Percentiles rank a stretch among this genome's conserved stretches.
phyloP scores from a whole-genome alignment of 2,797 vertebrate genomes.

The Chrysocyon brachyurus region DNA sequence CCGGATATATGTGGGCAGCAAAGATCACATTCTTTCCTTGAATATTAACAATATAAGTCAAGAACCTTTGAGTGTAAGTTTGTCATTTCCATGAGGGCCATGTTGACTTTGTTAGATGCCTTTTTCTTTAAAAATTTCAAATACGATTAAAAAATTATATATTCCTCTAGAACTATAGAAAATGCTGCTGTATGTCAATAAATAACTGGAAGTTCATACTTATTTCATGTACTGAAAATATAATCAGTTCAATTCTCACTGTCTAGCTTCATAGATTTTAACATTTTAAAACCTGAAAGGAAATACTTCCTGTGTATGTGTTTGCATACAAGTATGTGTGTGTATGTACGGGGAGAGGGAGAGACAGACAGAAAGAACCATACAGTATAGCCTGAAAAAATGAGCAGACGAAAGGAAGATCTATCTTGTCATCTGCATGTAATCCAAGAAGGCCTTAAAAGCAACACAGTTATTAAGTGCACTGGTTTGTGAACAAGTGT shows the following conservation, averaged over 20 bases:
- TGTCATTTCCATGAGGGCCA: slow-evolving; percentile 60
- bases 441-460: not conserved
- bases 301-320: not conserved
- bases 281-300: not conserved
- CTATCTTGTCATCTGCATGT: not conserved
- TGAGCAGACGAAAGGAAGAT: not conserved
- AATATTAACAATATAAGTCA: slow-evolving; percentile 99
- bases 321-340: not conserved
- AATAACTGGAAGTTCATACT: slow-evolving; percentile 24
- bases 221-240: slow-evolving; percentile 8
- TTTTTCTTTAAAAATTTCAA: slow-evolving; percentile 66
- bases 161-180: slow-evolving; percentile 53
- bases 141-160: not conserved
- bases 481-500: not conserved
- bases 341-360: not conserved
- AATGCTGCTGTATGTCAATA: not conserved
- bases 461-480: not conserved
- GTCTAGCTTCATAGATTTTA: slow-evolving; percentile 3
- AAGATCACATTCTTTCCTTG: slow-evolving; percentile 97
- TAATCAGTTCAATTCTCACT: not conserved
- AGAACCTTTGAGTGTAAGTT: slow-evolving; percentile 94
- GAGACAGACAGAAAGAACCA: not conserved
- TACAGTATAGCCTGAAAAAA: not conserved
- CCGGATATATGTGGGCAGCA: slow-evolving; percentile 97
- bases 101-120: not conserved